A percentile compares a stretch with the other conserved stretches of the same genome.
These are phyloP conservation scores for Prochilodus magdalenae DNA, from an alignment of 2,113 vertebrate species.

Conservation along the genomic window DNA sequence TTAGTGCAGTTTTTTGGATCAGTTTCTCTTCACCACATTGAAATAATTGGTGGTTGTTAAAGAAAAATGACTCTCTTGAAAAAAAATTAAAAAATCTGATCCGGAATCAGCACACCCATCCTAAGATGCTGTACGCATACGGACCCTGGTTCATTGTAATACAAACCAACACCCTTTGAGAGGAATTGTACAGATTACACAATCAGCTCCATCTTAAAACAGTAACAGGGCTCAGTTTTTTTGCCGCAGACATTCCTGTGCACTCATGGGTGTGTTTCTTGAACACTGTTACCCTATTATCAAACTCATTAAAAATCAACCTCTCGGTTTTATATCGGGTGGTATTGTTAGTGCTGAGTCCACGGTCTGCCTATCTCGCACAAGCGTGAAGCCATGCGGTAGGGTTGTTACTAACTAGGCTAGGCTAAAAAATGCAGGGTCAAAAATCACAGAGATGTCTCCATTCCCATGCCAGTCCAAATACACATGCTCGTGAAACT, in stretches of 20 bases:
- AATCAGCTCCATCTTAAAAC: slow-evolving; percentile 15
- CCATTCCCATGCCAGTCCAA: slow-evolving; percentile 3
- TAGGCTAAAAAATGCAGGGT: slow-evolving; percentile 9
- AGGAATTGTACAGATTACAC: neutral
- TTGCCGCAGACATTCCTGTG: slow-evolving; percentile 12
- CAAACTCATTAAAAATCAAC: slow-evolving; percentile 7
- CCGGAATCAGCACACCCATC: neutral
- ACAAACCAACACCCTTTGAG: neutral
- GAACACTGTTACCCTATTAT: slow-evolving; percentile 6
- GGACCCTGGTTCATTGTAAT: neutral
- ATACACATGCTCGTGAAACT: slow-evolving; percentile 3
- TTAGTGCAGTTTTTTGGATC: neutral
- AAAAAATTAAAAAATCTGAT: neutral
- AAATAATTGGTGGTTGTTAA: neutral
- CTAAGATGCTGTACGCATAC: slow-evolving; percentile 13
- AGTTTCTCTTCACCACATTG: neutral
- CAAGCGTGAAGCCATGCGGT: neutral
- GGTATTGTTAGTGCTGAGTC: neutral
- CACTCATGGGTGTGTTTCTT: slow-evolving; percentile 8
- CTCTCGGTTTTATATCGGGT: neutral
- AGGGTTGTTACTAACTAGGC: neutral
- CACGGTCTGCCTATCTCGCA: neutral
- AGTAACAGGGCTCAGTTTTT: neutral
- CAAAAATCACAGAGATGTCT: neutral
- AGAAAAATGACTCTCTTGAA: neutral